phyloP scores from a whole-genome alignment of 2,797 vertebrate genomes.

The Neoniphon sammara region DNA sequence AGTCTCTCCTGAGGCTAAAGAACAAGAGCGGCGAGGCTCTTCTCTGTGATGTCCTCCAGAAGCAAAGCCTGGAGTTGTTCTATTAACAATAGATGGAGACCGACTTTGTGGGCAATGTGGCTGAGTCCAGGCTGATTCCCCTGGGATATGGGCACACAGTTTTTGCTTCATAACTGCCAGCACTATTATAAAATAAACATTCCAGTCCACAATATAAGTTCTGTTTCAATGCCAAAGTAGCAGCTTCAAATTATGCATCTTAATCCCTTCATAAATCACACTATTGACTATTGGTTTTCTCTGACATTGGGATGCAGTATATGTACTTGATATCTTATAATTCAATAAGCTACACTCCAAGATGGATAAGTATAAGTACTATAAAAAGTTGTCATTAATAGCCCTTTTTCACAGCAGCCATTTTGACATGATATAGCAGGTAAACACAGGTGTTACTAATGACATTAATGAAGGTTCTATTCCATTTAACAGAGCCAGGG shows the following conservation, averaged over 20 bases:
- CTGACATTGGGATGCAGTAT: not conserved
- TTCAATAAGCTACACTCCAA: too few relatives aligned
- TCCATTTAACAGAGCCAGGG: too few relatives aligned
- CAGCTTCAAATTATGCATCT: not conserved
- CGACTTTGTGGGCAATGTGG: conserved; percentile 15
- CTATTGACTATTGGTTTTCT: not conserved
- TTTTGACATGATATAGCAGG: too few relatives aligned
- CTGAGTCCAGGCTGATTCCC: not conserved
- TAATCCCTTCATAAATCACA: not conserved
- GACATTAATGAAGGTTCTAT: too few relatives aligned
- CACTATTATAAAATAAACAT: not conserved
- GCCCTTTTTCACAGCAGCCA: too few relatives aligned
- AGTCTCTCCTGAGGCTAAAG: conserved; percentile 13
- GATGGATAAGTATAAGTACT: too few relatives aligned
- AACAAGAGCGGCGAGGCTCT: conserved; percentile 9
- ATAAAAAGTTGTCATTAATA: too few relatives aligned
- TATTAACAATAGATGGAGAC: conserved; percentile 24
- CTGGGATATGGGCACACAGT: not conserved
- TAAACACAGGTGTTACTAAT: too few relatives aligned
- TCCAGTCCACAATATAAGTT: not conserved
- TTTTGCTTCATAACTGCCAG: not conserved
- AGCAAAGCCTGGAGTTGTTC: conserved; percentile 3
- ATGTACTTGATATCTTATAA: not conserved
- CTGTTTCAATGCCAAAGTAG: not conserved
- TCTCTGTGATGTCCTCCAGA: conserved; percentile 14